These are phyloP conservation scores for Ficedula albicollis DNA, from an alignment of 2,797 vertebrate genomes.

Conservation along the genomic window DNA sequence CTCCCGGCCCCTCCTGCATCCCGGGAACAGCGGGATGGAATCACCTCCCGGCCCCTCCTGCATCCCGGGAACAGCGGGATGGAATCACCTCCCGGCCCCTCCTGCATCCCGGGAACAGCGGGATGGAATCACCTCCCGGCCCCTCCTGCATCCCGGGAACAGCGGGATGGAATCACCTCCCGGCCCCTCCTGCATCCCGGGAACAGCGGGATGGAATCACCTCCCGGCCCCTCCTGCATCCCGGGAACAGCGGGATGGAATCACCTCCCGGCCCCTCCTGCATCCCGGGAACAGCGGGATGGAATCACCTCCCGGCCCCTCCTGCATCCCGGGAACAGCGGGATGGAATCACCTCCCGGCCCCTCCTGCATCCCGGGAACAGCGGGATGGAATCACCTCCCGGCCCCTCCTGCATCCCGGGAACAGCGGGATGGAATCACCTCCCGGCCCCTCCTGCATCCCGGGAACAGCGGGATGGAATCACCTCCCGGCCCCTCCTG, in stretches of 20 bases:
- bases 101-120: background rate
- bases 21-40: background rate
- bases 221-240: background rate
- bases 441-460: rapidly evolving
- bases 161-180: background rate
- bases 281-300: background rate
- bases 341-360: background rate
- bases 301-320: background rate
- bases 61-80: background rate
- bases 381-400: too few species aligned
- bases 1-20: too few species aligned
- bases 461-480: background rate
- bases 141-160: background rate
- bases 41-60: rapidly evolving
- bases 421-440: background rate
- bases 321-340: background rate
- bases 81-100: too few species aligned
- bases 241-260: background rate
- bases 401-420: background rate
- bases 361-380: background rate
- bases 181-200: background rate
- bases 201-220: background rate
- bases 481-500: rapidly evolving
- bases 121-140: rapidly evolving
- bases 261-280: rapidly evolving